Percentiles rank a stretch among this genome's conserved stretches.
Conservation (phyloP, 2,797 vertebrate species). For the Phaenicophaeus curvirostris region DNA sequence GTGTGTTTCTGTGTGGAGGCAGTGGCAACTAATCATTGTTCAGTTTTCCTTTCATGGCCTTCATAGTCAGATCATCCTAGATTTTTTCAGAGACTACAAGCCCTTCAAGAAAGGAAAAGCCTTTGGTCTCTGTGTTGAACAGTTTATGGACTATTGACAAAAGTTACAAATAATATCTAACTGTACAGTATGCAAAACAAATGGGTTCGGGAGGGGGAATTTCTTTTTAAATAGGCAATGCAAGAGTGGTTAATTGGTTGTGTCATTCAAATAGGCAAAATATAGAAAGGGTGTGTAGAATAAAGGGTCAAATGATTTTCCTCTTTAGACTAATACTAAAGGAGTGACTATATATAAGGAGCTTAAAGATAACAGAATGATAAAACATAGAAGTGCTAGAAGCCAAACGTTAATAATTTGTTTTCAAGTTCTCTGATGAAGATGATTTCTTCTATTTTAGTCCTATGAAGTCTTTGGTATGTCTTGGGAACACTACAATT, state of each 20-base stretch:
- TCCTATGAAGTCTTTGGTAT: background rate
- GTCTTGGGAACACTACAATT: constrained; percentile 1
- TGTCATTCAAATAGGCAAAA: background rate
- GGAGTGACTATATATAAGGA: background rate
- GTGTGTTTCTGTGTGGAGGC: background rate
- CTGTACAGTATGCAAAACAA: background rate
- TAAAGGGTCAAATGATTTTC: background rate
- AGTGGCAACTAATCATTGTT: background rate
- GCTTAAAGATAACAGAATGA: background rate
- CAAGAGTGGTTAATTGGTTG: background rate
- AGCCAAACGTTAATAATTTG: background rate
- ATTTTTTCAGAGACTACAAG: background rate
- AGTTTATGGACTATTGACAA: background rate
- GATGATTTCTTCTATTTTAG: background rate
- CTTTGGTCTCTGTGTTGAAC: background rate
- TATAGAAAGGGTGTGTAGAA: background rate
- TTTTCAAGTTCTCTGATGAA: background rate
- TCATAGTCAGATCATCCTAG: background rate
- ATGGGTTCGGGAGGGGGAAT: background rate
- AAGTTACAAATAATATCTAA: background rate
- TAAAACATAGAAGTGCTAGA: background rate
- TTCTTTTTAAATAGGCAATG: background rate
- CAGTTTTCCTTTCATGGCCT: background rate
- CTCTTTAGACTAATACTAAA: background rate
- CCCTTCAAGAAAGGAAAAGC: background rate